Conservation (phyloP, 2,797 vertebrate genomes). For the Cryptoblepharus egeriae region DNA sequence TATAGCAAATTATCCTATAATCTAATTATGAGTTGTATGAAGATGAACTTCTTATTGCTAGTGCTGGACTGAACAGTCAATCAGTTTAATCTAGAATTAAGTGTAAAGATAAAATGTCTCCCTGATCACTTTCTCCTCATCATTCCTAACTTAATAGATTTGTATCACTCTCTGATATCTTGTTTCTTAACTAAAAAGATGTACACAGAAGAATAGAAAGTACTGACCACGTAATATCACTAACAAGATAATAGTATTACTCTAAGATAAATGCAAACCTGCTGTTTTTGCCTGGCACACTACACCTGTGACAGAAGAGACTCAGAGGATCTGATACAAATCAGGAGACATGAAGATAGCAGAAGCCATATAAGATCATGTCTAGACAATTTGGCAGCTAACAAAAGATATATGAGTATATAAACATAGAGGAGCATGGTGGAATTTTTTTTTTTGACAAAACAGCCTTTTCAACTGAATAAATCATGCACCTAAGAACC, state of each 20-base stretch:
- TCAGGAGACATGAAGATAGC: background rate
- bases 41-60: background rate
- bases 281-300: background rate
- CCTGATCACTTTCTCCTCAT: background rate
- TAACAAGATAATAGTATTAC: no score
- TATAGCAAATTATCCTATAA: background rate
- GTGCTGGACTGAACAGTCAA: background rate
- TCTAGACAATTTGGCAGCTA: background rate
- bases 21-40: background rate
- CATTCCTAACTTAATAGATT: background rate
- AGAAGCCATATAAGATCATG: background rate
- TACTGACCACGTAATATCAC: background rate
- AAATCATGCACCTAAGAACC: background rate
- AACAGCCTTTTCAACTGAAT: background rate
- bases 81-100: background rate
- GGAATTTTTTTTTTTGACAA: background rate
- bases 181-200: background rate
- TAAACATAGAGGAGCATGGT: no score
- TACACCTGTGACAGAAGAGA: background rate
- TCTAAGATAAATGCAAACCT: background rate
- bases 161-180: background rate
- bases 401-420: background rate
- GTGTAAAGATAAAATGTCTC: background rate
- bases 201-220: constrained; percentile 28
- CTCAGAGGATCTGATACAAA: background rate